A percentile compares a stretch with the other conserved stretches of the same genome.
Conservation (phyloP, 1,140 invertebrate genomes). For the Camponotus floridanus region DNA sequence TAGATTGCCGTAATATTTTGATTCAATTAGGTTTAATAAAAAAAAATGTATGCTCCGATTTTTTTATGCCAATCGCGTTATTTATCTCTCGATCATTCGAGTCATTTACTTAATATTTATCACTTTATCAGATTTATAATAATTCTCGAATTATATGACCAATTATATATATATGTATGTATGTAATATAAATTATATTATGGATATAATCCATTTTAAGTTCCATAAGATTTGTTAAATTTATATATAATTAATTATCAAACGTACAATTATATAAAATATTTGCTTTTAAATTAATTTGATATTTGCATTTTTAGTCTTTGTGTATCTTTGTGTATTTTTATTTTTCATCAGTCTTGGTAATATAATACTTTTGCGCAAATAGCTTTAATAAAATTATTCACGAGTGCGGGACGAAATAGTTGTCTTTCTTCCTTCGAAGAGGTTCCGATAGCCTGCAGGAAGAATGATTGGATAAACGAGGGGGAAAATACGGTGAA, state of each 20-base stretch:
- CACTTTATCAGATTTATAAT: neutral
- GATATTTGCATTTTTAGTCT: neutral
- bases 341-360: neutral
- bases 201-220: neutral
- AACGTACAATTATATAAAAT: too few relatives aligned
- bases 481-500: constrained; percentile 28
- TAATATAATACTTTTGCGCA: neutral
- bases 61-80: neutral
- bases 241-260: too few relatives aligned
- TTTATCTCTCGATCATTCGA: neutral
- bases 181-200: constrained; percentile 4
- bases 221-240: too few relatives aligned
- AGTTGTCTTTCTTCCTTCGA: constrained; percentile 7
- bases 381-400: constrained; percentile 12
- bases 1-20: constrained; percentile 24
- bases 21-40: constrained; percentile 56
- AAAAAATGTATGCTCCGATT: neutral
- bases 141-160: neutral
- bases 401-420: too few relatives aligned
- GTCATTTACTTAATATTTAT: neutral
- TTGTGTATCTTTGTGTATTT: neutral
- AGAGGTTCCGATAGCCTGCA: neutral
- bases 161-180: too few relatives aligned
- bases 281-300: too few relatives aligned
- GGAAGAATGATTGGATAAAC: constrained; percentile 47